Evolutionary conservation across 2,888 invertebrate genomes (phyloP).

Genomic region (Crepidodera aurea): DNA sequence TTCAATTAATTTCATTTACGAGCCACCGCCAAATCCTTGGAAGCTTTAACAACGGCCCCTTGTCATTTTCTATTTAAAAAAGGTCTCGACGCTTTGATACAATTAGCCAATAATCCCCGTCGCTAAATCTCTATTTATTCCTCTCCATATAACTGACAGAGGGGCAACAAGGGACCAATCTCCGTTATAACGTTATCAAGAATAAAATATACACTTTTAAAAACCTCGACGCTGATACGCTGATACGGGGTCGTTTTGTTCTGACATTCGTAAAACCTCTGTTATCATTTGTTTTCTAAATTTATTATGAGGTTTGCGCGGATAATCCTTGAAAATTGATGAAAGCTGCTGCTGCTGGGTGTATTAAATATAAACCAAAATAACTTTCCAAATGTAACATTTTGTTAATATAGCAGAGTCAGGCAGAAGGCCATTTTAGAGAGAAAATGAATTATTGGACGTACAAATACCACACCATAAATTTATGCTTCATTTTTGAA

Average conservation of each 20-base stretch:
- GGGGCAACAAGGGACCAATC: conserved; percentile 56
- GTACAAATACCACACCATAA: too few species aligned
- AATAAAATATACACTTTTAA: conserved; percentile 53
- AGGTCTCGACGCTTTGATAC: conserved; percentile 51
- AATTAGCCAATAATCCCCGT: conserved; percentile 58
- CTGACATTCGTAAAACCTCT: conserved; percentile 24
- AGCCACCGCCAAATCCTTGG: conserved; percentile 19
- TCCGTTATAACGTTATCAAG: conserved; percentile 57
- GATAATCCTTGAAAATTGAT: conserved; percentile 13
- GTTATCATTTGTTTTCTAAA: conserved; percentile 15
- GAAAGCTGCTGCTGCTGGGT: conserved; percentile 7
- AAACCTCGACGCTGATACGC: conserved; percentile 27
- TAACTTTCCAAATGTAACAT: too few species aligned
- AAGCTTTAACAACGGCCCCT: conserved; percentile 34
- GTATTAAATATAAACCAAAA: too few species aligned
- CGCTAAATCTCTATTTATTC: conserved; percentile 57
- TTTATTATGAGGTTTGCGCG: conserved; percentile 6
- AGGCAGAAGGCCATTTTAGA: too few species aligned
- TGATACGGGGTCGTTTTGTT: conserved; percentile 21
- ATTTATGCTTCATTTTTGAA: too few species aligned
- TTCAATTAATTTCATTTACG: conserved; percentile 25
- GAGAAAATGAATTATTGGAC: too few species aligned
- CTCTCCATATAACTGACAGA: conserved; percentile 57
- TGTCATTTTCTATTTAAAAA: conserved; percentile 49
- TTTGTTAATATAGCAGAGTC: too few species aligned